Conservation (phyloP, 2,888 invertebrate genomes). For the Dryomyza anilis region DNA sequence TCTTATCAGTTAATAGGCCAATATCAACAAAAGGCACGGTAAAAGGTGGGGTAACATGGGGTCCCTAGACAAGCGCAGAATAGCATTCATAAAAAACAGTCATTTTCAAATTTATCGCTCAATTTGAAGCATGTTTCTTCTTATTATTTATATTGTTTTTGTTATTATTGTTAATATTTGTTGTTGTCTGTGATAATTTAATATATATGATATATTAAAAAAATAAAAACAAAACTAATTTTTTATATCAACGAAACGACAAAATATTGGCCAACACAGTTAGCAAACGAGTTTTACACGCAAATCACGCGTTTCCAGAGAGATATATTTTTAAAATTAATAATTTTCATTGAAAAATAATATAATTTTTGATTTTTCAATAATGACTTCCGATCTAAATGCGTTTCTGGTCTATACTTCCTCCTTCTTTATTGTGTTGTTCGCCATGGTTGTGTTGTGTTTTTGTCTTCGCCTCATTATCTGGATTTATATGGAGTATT, state of each 20-base stretch:
- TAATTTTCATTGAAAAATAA: neutral
- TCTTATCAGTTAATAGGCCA: too few relatives aligned
- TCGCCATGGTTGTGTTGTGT: constrained; percentile 42
- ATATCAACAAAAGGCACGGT: too few relatives aligned
- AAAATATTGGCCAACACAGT: neutral
- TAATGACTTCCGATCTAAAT: constrained; percentile 36
- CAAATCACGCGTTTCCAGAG: neutral
- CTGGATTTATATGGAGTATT: constrained; percentile 43
- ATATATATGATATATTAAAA: neutral
- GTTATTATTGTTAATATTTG: neutral
- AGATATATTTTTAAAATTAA: neutral
- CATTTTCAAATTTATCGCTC: too few relatives aligned
- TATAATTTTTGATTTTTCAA: too few relatives aligned
- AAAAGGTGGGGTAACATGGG: too few relatives aligned
- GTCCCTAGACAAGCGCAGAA: too few relatives aligned
- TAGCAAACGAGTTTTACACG: neutral
- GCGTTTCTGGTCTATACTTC: constrained; percentile 42
- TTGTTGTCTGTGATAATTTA: neutral
- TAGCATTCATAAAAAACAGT: too few relatives aligned
- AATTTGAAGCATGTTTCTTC: too few relatives aligned
- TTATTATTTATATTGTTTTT: too few relatives aligned
- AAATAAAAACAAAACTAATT: too few relatives aligned
- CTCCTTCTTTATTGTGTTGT: constrained; percentile 45
- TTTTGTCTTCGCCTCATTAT: constrained; percentile 45
- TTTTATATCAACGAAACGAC: too few relatives aligned